Evolutionary conservation across 2,888 invertebrate genomes (phyloP).

Genomic region (Zygogramma bicolorata): DNA sequence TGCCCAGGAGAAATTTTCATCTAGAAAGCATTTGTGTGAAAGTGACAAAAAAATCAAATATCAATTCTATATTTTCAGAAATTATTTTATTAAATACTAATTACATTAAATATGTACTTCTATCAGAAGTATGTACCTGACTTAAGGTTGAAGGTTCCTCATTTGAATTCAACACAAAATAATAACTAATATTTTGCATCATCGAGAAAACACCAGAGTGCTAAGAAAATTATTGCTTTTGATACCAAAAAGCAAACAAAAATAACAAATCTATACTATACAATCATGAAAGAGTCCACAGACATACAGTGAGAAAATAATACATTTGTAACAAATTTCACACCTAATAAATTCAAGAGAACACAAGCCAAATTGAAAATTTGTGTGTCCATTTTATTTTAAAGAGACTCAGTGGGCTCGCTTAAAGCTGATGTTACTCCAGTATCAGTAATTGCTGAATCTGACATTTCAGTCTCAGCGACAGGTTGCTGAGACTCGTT

Average conservation of each 20-base stretch:
- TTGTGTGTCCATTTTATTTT: constrained; percentile 23
- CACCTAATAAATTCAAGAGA: constrained; percentile 30
- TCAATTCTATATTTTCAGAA: constrained; percentile 30
- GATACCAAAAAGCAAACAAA: constrained; percentile 23
- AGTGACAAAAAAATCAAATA: constrained; percentile 37
- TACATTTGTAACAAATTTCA: constrained; percentile 34
- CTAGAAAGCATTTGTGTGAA: constrained; percentile 15
- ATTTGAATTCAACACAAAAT: constrained; percentile 30
- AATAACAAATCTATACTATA: constrained; percentile 38
- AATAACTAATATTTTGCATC: constrained; percentile 33
- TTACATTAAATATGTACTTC: constrained; percentile 39
- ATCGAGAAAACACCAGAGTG: background rate
- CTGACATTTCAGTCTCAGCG: constrained; percentile 54
- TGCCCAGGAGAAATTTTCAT: constrained; percentile 31
- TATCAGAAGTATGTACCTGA: constrained; percentile 16
- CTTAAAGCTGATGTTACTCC: constrained; percentile 57
- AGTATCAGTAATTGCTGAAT: constrained; percentile 55
- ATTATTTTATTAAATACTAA: constrained; percentile 45
- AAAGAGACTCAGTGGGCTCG: constrained; percentile 24
- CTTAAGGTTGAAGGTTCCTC: constrained; percentile 36
- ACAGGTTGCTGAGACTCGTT: constrained; percentile 55
- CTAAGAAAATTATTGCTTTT: constrained; percentile 17
- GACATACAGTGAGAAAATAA: constrained; percentile 32
- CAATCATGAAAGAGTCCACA: constrained; percentile 44
- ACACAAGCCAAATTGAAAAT: constrained; percentile 21